Base-by-base conservation (phyloP, 2,113 vertebrate species). In the Ailuropoda melanoleuca region DNA sequence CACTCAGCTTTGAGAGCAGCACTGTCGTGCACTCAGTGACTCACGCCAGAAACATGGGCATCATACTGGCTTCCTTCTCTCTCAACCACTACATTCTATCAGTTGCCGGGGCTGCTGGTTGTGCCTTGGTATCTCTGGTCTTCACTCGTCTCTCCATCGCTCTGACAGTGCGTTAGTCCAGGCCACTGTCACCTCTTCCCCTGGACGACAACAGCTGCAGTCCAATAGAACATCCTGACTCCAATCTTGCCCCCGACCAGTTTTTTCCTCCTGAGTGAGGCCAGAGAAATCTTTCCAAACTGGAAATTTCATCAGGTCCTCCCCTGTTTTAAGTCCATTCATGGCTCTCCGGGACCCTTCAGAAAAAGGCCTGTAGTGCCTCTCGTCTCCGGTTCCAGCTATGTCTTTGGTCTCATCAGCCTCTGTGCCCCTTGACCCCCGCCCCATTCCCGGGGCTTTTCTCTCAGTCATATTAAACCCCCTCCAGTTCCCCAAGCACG, bases 1-100 rank as follows among this genome's bases (percentile, higher is more conserved):
- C 37, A 4, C 39, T 19, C 24, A 18, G 37, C 26, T 93, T 75
- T 56, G 64, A 94, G 29, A 87, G 43, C 8, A 13, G 14, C 26
- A 37, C 31, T 21, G 0, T 31, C 15, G 12, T n/a, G 11, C 4
- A 43, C 11, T 31, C n/a, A 43, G 0, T 29, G 58, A 26, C 66
- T 96, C 24, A 72, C 34, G 43, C 17, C 39, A 89, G 77, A 82
- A 77, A 39, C 2, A 48, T 53, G 50, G 26, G 7, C 24, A n/a
- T 80, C 31, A 8, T 15, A 23, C 31, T 43, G 78, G 8, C 53
- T 84, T 70, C 18, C 17, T 92, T 83, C 39, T 81, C 55, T 56
- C 93, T 18, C 24, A 68, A 9, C 1, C 31, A 77, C 39, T 58
- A 3, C 24, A 23, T 88, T 80, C 84, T 88, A 1, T 60, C 48